Evolutionary conservation across 2,113 vertebrate genomes (phyloP).

Genomic region (Pontoporia blainvillei): DNA sequence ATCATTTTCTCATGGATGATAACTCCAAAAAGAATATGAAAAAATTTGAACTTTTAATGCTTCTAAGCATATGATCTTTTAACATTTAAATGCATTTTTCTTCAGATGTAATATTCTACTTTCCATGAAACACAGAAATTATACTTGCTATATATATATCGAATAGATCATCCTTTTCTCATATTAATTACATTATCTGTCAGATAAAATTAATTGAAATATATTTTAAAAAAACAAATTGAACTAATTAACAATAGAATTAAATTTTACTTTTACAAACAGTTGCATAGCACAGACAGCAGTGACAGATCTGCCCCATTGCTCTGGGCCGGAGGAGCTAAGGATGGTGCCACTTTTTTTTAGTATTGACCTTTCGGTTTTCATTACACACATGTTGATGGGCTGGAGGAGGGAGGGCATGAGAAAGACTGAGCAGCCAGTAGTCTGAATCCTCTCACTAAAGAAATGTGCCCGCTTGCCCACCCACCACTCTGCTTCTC

Average conservation of each 20-base stretch:
- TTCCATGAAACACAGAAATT: not conserved
- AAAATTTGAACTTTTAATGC: not conserved
- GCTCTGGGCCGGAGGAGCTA: rapidly evolving
- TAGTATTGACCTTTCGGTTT: not conserved
- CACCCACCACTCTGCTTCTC: not conserved
- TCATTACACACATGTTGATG: not conserved
- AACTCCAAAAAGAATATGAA: not conserved
- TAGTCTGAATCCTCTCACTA: not conserved
- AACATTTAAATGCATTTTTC: not conserved
- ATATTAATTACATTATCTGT: not conserved
- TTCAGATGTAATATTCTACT: not conserved
- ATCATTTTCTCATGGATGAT: not conserved
- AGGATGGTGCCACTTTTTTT: rapidly evolving
- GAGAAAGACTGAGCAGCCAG: not conserved
- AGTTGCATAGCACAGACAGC: not conserved
- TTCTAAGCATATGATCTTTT: not conserved
- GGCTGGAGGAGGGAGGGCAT: no score
- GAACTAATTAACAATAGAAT: not conserved
- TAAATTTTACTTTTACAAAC: not conserved
- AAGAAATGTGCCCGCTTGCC: not conserved
- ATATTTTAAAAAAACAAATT: not conserved
- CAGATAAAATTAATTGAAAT: not conserved
- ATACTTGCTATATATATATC: not conserved
- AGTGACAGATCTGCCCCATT: not conserved
- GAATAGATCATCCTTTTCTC: not conserved